Percentiles rank a stretch among this genome's conserved stretches.
Conservation (phyloP, 2,888 invertebrate genomes). For the Cabera pusaria region DNA sequence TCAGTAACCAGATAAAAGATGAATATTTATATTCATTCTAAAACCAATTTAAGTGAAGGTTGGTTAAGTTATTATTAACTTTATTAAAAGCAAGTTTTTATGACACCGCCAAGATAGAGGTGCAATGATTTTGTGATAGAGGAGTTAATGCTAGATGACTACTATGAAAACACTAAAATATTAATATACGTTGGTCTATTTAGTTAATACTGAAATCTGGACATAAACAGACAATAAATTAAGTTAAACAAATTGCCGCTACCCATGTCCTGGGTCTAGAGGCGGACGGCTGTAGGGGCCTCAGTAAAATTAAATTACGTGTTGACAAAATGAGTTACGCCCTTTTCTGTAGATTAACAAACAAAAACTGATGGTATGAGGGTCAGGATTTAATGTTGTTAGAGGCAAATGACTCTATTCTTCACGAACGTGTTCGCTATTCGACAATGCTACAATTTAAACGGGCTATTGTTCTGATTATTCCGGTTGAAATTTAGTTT, state of each 20-base stretch:
- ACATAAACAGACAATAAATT: constrained; percentile 64
- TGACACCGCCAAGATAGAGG: no score
- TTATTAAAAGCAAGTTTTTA: no score
- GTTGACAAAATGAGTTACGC: constrained; percentile 83
- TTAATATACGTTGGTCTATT: no score
- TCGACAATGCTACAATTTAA: constrained; percentile 75
- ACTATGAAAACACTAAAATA: no score
- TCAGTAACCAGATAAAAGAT: no score
- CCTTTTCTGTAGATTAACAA: constrained; percentile 83
- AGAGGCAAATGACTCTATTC: constrained; percentile 80
- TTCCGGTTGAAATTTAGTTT: constrained; percentile 67
- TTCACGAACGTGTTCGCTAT: constrained; percentile 59
- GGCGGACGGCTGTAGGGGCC: constrained; percentile 60
- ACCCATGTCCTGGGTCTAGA: constrained; percentile 58
- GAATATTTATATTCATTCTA: no score
- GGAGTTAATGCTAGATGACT: no score
- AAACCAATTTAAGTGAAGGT: no score
- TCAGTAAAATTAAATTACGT: constrained; percentile 80
- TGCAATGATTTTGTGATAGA: no score
- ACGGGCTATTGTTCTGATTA: constrained; percentile 71
- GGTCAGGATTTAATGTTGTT: constrained; percentile 78
- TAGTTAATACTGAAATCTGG: constrained; percentile 45
- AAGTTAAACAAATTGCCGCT: constrained; percentile 62
- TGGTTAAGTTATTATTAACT: no score
- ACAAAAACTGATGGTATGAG: constrained; percentile 81